These are phyloP conservation scores for Agonum fuliginosum DNA, from an alignment of 2,888 invertebrate species.

Conservation along the genomic window DNA sequence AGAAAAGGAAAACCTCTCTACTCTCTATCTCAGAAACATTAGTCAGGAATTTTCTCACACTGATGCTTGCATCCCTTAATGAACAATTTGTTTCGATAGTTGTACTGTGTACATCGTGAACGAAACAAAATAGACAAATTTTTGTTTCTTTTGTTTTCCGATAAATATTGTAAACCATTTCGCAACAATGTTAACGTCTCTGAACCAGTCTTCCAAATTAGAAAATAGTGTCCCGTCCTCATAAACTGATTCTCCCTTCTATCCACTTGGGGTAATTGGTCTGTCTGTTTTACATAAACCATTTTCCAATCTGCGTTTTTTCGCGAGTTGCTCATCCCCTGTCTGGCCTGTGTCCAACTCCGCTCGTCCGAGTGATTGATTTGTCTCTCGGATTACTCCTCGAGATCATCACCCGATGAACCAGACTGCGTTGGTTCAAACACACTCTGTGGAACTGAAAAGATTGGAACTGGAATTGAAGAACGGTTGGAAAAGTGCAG, in stretches of 20 bases:
- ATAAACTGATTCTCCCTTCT: neutral
- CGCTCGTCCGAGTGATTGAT: conserved; percentile 44
- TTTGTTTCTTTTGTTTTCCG: too few relatives aligned
- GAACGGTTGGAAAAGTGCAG: neutral
- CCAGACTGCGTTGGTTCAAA: neutral
- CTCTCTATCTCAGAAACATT: too few relatives aligned
- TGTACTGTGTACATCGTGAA: too few relatives aligned
- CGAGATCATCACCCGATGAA: conserved; percentile 31
- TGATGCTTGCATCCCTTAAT: too few relatives aligned
- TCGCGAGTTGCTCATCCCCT: conserved; percentile 36
- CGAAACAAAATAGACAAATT: too few relatives aligned
- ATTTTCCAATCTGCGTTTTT: conserved; percentile 56
- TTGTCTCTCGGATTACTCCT: conserved; percentile 24
- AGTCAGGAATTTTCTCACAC: too few relatives aligned
- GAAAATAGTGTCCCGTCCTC: conserved; percentile 13
- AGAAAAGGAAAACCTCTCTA: too few relatives aligned
- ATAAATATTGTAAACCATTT: too few relatives aligned
- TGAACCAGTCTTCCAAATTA: too few relatives aligned
- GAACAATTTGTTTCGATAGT: too few relatives aligned
- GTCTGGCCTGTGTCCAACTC: conserved; percentile 55
- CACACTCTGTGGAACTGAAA: neutral
- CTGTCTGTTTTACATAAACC: conserved; percentile 56
- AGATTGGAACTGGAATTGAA: neutral
- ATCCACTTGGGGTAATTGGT: conserved; percentile 37
- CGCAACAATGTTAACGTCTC: too few relatives aligned